These are phyloP conservation scores for Lutjanus argentimaculatus DNA, from an alignment of 2,797 vertebrate species.

Conservation along the genomic window DNA sequence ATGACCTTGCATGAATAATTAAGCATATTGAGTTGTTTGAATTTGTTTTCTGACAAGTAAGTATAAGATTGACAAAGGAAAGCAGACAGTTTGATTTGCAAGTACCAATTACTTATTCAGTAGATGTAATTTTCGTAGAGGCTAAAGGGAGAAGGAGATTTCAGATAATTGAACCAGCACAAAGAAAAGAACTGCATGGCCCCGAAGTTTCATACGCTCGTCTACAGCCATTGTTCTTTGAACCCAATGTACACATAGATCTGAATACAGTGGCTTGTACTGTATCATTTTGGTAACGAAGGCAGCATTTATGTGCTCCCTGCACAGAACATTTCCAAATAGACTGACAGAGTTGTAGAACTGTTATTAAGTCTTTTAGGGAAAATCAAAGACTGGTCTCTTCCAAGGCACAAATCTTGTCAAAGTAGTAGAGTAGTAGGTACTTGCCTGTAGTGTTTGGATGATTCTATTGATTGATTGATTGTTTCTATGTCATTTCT, in stretches of 20 bases:
- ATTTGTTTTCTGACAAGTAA: slow-evolving; percentile 58
- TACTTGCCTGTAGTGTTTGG: too few relatives aligned
- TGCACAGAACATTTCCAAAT: neutral
- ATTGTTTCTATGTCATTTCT: too few relatives aligned
- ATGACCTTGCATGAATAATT: slow-evolving; percentile 62
- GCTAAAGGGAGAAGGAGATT: slow-evolving; percentile 11
- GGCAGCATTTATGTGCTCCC: neutral
- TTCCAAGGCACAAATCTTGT: neutral
- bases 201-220: neutral
- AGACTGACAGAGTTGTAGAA: neutral
- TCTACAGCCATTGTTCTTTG: slow-evolving; percentile 7
- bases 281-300: neutral
- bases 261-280: neutral
- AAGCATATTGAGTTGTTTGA: slow-evolving; percentile 55
- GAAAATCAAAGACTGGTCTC: neutral
- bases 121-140: slow-evolving; percentile 50
- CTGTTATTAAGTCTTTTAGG: neutral
- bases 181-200: slow-evolving; percentile 20
- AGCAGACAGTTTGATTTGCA: slow-evolving; percentile 52
- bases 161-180: slow-evolving; percentile 42
- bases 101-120: slow-evolving; percentile 64
- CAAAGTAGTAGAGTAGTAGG: too few relatives aligned
- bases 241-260: neutral
- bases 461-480: too few relatives aligned
- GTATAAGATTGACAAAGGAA: slow-evolving; percentile 39